phyloP scores from a whole-genome alignment of 1,140 invertebrate species.

The Drosophila virilis region DNA sequence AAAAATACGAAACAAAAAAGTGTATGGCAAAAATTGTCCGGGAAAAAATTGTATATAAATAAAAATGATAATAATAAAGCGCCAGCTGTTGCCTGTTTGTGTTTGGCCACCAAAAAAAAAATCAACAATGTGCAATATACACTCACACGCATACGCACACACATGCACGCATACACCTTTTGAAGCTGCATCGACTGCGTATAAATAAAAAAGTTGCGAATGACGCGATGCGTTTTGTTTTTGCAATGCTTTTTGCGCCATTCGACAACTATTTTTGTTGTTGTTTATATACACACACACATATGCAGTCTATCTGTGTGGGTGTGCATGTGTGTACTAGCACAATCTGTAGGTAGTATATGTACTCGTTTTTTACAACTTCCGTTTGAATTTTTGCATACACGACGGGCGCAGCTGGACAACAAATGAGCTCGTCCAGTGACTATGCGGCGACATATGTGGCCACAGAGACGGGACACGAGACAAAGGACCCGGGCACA shows the following conservation, averaged over 20 bases:
- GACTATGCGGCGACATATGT: slow-evolving; percentile 77
- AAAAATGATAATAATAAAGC: slow-evolving; percentile 61
- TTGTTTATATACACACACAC: slow-evolving; percentile 24
- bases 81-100: slow-evolving; percentile 69
- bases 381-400: slow-evolving; percentile 65
- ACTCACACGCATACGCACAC: slow-evolving; percentile 11
- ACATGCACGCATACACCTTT: slow-evolving; percentile 27
- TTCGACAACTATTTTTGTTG: slow-evolving; percentile 46
- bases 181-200: slow-evolving; percentile 16
- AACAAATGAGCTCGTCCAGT: slow-evolving; percentile 66
- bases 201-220: slow-evolving; percentile 63
- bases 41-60: slow-evolving; percentile 31
- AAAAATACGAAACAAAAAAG: not conserved
- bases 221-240: slow-evolving; percentile 53
- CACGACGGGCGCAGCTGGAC: slow-evolving; percentile 47
- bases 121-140: slow-evolving; percentile 62
- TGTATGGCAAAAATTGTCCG: slow-evolving; percentile 5
- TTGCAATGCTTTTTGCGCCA: slow-evolving; percentile 32
- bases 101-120: slow-evolving; percentile 75
- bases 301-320: slow-evolving; percentile 1
- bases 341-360: slow-evolving; percentile 47
- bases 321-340: slow-evolving; percentile 8
- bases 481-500: not conserved
- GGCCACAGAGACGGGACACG: slow-evolving; percentile 65
- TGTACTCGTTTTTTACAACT: slow-evolving; percentile 73